Conservation (phyloP, 2,888 invertebrate genomes). For the Campoplex capitator region DNA sequence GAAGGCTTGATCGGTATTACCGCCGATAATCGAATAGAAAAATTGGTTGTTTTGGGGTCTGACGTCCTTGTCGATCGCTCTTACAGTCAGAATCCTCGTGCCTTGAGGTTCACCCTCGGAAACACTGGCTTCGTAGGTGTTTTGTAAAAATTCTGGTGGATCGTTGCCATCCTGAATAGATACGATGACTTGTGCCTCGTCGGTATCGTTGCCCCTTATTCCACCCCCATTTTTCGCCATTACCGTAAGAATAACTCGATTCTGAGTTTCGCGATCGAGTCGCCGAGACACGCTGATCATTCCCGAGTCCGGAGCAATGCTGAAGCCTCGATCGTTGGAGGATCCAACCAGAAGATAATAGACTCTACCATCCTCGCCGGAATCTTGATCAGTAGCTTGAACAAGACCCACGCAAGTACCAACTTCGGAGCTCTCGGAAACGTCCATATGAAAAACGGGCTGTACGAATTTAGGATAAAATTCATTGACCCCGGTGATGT, state of each 20-base stretch:
- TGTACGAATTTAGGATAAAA: slow-evolving; percentile 95
- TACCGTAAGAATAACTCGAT: slow-evolving; percentile 94
- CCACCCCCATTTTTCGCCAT: slow-evolving; percentile 98
- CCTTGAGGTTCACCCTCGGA: slow-evolving; percentile 93
- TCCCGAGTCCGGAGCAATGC: slow-evolving; percentile 93
- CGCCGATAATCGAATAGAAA: slow-evolving; percentile 94
- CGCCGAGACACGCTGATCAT: slow-evolving; percentile 93
- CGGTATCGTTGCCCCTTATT: slow-evolving; percentile 97
- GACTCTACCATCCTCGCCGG: slow-evolving; percentile 94
- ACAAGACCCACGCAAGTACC: slow-evolving; percentile 94
- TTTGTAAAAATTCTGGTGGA: slow-evolving; percentile 95
- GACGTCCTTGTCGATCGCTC: slow-evolving; percentile 96
- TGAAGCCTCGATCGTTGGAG: slow-evolving; percentile 96
- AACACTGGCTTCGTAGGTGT: slow-evolving; percentile 91
- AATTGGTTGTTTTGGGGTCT: slow-evolving; percentile 96
- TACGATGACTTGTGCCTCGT: slow-evolving; percentile 97
- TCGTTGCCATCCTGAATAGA: slow-evolving; percentile 98
- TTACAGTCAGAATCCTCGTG: slow-evolving; percentile 90
- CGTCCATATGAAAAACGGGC: slow-evolving; percentile 96
- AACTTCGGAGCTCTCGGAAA: slow-evolving; percentile 95
- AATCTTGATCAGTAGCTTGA: slow-evolving; percentile 95
- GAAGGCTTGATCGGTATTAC: slow-evolving; percentile 93
- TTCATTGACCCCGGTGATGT: slow-evolving; percentile 94
- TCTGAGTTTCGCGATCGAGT: slow-evolving; percentile 95
- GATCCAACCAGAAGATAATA: slow-evolving; percentile 97